Conservation (phyloP, 2,797 vertebrate genomes). For the Ceyx erithaca region DNA sequence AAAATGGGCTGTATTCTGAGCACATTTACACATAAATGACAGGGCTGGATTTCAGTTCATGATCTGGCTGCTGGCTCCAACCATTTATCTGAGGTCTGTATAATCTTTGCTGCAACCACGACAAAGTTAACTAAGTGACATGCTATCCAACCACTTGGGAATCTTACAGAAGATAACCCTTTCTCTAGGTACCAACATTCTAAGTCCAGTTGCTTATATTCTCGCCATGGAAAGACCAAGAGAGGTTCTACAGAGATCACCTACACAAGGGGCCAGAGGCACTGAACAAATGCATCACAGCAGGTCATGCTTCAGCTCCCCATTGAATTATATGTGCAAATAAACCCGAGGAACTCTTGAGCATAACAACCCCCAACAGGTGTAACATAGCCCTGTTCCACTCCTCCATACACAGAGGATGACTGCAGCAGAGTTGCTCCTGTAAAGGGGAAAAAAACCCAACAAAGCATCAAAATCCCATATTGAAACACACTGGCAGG, state of each 20-base stretch:
- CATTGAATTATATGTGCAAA: not conserved
- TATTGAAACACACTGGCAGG: not conserved
- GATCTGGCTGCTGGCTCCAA: not conserved
- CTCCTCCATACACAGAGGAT: not conserved
- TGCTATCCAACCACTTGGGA: not conserved
- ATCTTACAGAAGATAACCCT: not conserved
- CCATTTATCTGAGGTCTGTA: not conserved
- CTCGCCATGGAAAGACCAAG: not conserved
- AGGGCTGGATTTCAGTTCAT: not conserved
- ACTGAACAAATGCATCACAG: fast-evolving
- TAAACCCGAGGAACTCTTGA: not conserved
- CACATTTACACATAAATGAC: not conserved
- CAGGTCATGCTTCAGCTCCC: not conserved
- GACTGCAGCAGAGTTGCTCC: not conserved
- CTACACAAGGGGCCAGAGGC: not conserved
- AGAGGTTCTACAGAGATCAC: not conserved
- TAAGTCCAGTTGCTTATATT: not conserved
- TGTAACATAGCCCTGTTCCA: fast-evolving
- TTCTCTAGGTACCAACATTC: not conserved
- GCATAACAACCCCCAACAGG: not conserved
- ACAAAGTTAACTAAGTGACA: not conserved
- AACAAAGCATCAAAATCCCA: not conserved
- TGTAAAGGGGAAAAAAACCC: not conserved
- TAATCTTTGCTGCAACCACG: not conserved
- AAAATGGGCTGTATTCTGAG: not conserved